phyloP scores from a whole-genome alignment of 2,888 invertebrate genomes.

The Apamea anceps region DNA sequence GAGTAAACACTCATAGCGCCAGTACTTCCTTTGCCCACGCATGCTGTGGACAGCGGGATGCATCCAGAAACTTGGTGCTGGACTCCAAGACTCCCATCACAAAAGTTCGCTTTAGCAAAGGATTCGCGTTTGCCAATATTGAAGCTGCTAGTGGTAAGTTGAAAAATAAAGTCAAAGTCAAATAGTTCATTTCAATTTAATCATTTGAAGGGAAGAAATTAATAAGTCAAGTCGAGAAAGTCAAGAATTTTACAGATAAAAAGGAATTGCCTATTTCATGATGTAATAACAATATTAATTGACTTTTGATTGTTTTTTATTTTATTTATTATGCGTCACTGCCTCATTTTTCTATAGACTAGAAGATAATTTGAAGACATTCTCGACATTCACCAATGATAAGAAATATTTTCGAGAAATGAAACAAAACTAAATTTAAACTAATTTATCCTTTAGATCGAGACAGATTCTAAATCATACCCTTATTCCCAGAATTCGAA shows the following conservation, averaged over 20 bases:
- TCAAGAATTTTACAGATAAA: background rate
- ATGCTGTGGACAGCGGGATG: slow-evolving; percentile 94
- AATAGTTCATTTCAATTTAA: background rate
- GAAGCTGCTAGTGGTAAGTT: slow-evolving; percentile 92
- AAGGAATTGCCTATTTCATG: background rate
- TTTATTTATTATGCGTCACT: background rate
- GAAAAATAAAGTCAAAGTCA: background rate
- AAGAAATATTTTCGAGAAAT: background rate
- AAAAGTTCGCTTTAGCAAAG: slow-evolving; percentile 94
- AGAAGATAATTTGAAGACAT: background rate
- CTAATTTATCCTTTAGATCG: background rate
- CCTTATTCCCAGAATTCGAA: slow-evolving; percentile 92
- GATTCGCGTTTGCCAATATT: slow-evolving; percentile 94
- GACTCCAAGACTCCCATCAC: slow-evolving; percentile 93
- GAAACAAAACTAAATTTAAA: background rate
- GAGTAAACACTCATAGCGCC: slow-evolving; percentile 94
- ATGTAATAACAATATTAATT: background rate
- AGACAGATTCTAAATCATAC: background rate
- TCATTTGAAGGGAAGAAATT: background rate
- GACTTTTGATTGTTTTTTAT: background rate
- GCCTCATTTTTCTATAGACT: background rate
- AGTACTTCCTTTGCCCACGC: slow-evolving; percentile 94
- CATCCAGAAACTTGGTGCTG: slow-evolving; percentile 92
- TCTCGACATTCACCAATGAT: background rate
- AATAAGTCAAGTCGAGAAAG: background rate